Evolutionary conservation across 2,797 vertebrate genomes (phyloP).

Genomic region (Luscinia megarhynchos): DNA sequence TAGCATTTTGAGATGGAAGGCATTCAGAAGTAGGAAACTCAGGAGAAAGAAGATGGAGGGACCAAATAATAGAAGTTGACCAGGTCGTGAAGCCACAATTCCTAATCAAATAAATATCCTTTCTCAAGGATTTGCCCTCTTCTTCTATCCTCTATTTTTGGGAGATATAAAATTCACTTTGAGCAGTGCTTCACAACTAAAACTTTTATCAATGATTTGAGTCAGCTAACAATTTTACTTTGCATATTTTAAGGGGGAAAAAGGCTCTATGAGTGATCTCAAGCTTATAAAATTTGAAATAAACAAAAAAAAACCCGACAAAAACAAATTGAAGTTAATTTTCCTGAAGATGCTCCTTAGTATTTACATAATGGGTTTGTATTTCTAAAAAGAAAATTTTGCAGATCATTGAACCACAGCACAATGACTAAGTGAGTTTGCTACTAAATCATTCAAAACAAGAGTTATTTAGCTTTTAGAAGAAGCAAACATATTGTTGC

Average conservation of each 20-base stretch:
- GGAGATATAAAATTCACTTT: background rate
- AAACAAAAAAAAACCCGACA: background rate
- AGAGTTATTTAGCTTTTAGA: constrained; percentile 63
- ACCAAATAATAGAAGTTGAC: background rate
- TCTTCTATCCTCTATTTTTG: background rate
- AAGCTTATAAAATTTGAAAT: constrained; percentile 24
- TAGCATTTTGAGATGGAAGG: background rate
- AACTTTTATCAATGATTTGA: background rate
- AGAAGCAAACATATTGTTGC: constrained; percentile 50
- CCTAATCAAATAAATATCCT: background rate
- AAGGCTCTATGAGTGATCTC: background rate
- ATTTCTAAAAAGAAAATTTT: constrained; percentile 72
- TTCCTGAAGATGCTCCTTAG: constrained; percentile 53
- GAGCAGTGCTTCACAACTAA: background rate
- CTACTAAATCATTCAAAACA: constrained; percentile 70
- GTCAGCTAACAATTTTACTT: constrained; percentile 17
- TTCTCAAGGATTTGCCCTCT: background rate
- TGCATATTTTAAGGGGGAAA: background rate
- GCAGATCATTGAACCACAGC: constrained; percentile 57
- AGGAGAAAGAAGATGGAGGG: background rate
- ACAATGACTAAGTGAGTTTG: constrained; percentile 54
- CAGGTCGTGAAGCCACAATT: background rate
- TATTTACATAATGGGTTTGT: constrained; percentile 66
- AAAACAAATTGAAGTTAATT: constrained; percentile 55
- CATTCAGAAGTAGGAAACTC: background rate